Conservation (phyloP, 2,888 invertebrate genomes). For the Allolobophora icterica region DNA sequence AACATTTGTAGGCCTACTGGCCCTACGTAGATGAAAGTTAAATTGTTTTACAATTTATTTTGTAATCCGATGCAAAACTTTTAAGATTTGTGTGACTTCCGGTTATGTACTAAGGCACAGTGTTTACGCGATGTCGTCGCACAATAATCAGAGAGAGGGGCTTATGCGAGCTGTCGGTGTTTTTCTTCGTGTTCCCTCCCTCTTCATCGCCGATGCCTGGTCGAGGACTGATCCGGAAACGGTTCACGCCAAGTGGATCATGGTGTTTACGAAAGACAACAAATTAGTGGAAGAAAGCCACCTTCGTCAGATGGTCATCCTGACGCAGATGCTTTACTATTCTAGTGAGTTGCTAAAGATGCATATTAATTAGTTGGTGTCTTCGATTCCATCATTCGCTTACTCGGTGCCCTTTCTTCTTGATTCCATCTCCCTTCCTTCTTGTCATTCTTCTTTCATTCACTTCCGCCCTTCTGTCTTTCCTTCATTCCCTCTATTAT, state of each 20-base stretch:
- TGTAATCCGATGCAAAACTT: background rate
- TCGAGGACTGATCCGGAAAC: slow-evolving; percentile 58
- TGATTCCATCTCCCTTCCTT: background rate
- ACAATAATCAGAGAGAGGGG: background rate
- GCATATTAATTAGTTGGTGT: too few species aligned
- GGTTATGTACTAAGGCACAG: background rate
- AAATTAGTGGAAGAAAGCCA: slow-evolving; percentile 46
- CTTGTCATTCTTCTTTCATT: background rate
- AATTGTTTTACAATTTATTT: background rate
- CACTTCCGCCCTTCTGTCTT: background rate
- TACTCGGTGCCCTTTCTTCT: background rate
- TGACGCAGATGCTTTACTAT: slow-evolving; percentile 60
- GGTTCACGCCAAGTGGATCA: slow-evolving; percentile 25
- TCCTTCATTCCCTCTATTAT: background rate
- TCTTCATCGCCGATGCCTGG: slow-evolving; percentile 67
- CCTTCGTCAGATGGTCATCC: slow-evolving; percentile 53
- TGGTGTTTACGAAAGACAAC: background rate
- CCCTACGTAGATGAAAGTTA: background rate
- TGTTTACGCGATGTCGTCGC: background rate
- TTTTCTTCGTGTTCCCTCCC: slow-evolving; percentile 66
- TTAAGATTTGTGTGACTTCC: background rate
- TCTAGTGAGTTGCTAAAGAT: slow-evolving; percentile 55
- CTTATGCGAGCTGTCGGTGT: slow-evolving; percentile 54
- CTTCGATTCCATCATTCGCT: too few species aligned
- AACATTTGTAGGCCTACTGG: background rate